Percentiles rank a stretch among this genome's conserved stretches.
Conservation (phyloP, 2,797 vertebrate species). For the Anguilla obscura region DNA sequence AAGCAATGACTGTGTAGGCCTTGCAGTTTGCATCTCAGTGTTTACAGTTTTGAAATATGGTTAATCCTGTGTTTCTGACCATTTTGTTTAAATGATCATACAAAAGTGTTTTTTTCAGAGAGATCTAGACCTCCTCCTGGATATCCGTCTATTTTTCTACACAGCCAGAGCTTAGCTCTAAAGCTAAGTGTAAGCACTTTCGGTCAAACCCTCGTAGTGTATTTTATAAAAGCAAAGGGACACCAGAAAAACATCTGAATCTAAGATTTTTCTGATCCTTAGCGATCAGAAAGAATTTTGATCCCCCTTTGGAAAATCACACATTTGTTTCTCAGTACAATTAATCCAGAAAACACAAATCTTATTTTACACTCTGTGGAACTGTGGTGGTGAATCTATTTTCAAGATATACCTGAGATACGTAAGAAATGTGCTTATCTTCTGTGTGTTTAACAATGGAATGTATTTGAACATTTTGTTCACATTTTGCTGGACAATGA, state of each 20-base stretch:
- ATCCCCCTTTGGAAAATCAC: neutral
- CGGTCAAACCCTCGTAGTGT: neutral
- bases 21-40: neutral
- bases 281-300: neutral
- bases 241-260: neutral
- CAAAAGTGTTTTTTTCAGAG: neutral
- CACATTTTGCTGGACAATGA: neutral
- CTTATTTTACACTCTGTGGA: neutral
- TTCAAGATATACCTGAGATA: neutral
- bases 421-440: neutral
- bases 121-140: neutral
- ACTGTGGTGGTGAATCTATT: neutral
- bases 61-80: neutral
- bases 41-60: neutral
- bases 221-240: neutral
- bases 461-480: neutral
- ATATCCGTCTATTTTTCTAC: neutral
- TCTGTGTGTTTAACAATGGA: neutral
- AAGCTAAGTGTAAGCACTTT: conserved; percentile 47
- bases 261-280: neutral
- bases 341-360: neutral
- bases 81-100: neutral
- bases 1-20: neutral
- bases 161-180: conserved; percentile 31
- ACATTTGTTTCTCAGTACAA: neutral